Evolutionary conservation across 2,888 invertebrate species (phyloP).

Genomic region (Thyatira batis): DNA sequence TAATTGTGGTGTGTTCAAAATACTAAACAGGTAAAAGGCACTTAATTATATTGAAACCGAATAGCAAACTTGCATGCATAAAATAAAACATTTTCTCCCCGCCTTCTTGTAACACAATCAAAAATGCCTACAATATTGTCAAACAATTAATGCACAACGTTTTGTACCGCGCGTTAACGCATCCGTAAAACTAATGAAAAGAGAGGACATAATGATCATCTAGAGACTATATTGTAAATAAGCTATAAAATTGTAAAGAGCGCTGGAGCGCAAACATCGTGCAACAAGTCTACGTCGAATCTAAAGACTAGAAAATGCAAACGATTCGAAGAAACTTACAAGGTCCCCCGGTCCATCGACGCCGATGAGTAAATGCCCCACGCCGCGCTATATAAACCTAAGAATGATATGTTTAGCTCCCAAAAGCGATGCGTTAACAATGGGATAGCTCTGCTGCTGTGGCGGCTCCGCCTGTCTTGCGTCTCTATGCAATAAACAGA

Average conservation of each 20-base stretch:
- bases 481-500: conserved; percentile 37
- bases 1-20: conserved; percentile 12
- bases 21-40: conserved; percentile 28
- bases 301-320: conserved; percentile 81
- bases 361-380: conserved; percentile 44
- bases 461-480: conserved; percentile 27
- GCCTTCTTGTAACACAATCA: conserved; percentile 35
- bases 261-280: conserved; percentile 46
- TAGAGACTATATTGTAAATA: conserved; percentile 35
- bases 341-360: conserved; percentile 36
- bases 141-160: conserved; percentile 34
- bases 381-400: conserved; percentile 37
- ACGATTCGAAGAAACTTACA: conserved; percentile 59
- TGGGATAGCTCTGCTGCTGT: conserved; percentile 30
- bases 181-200: conserved; percentile 26
- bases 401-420: conserved; percentile 70
- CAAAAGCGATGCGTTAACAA: conserved; percentile 42
- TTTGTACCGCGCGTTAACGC: conserved; percentile 55
- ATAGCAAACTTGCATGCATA: conserved; percentile 34
- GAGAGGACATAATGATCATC: conserved; percentile 23
- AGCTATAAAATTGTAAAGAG: conserved; percentile 47
- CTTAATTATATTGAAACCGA: conserved; percentile 25
- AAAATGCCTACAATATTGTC: conserved; percentile 39
- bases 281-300: conserved; percentile 57
- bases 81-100: conserved; percentile 26